Evolutionary conservation across 2,888 invertebrate genomes (phyloP), one percentile per base, ranked within the genome.

Genomic region (Criorhina ranunculi): DNA sequence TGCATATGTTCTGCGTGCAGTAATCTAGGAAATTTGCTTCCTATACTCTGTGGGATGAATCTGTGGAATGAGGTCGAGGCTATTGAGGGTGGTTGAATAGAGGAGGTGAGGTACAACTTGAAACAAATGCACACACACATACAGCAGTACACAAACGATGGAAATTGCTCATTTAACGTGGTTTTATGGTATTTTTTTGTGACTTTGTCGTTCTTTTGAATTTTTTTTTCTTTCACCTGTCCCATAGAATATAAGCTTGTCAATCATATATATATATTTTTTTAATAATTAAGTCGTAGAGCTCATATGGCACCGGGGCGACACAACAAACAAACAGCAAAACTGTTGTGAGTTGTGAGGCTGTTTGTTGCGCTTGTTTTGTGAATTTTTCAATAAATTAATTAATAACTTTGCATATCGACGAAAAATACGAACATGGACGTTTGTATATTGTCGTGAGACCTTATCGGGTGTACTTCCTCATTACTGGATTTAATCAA

Each of bases 11-110:
- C 64, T 49, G 59, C 79, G 69, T 75, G 35, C 53, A 76, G 80
- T 85, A 80, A 85, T 79, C 85, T 76, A 53, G 85, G 76, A 76
- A 85, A 70, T 85, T 85, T 70, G 70, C 80, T 80, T 85, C 79
- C 83, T 79, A 79, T 55, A 85, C 51, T 62, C 59, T 69, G 79
- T 64, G 66, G 69, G 46, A 70, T 79, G 75, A 66, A 64, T 78
- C 62, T 69, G 33, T 9, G 57, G 69, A 85, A 80, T 80, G 75
- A 69, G 85, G 85, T 85, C 85, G 85, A 85, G 85, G 76, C 60
- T 85, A 31, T 76, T 11, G 51, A 51, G 69, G 78, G 69, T 67
- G 35, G 33, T 72, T 70, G 33, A 15, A 6, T 11, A 8, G 24
- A 12, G 29, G 62, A n/a, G 69, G 55, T 12, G 12, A n/a, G 67